Evolutionary conservation across 64 coral and sea anemone genomes (phyloP).

Genomic region (Actinia tenebrosa): DNA sequence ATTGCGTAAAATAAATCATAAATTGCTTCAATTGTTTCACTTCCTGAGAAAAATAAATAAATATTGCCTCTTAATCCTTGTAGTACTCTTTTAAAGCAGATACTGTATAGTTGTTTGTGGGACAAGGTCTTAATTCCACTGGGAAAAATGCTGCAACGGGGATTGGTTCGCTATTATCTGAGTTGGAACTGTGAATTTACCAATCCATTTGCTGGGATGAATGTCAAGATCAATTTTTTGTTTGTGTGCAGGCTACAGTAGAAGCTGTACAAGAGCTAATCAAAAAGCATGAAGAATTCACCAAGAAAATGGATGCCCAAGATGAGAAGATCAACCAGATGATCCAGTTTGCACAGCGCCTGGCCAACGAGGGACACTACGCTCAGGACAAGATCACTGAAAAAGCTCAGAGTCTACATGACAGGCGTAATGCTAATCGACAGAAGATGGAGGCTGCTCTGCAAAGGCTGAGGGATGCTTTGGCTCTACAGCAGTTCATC

Average conservation of each 20-base stretch:
- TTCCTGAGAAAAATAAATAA: no score
- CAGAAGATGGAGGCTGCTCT: slow-evolving; percentile 82
- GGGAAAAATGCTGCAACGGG: no score
- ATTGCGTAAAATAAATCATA: no score
- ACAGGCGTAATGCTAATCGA: slow-evolving; percentile 91
- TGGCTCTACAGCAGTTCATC: slow-evolving; percentile 85
- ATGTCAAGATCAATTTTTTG: background rate
- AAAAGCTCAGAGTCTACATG: slow-evolving; percentile 88
- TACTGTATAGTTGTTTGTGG: no score
- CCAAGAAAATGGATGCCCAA: slow-evolving; percentile 85
- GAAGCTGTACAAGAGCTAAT: slow-evolving; percentile 90
- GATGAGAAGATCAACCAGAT: slow-evolving; percentile 96
- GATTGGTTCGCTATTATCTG: no score
- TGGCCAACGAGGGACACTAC: slow-evolving; percentile 89
- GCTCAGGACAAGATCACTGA: slow-evolving; percentile 95
- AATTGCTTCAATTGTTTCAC: no score
- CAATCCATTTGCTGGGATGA: no score
- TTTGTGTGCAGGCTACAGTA: slow-evolving; percentile 67
- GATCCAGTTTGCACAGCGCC: slow-evolving; percentile 85
- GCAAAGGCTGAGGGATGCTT: slow-evolving; percentile 70
- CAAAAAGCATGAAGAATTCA: slow-evolving; percentile 95
- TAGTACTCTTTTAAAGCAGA: no score
- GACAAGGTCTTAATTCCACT: no score
- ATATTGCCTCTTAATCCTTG: no score
- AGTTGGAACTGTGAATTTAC: no score